Base-by-base conservation (phyloP, 2,113 vertebrate genomes). In the Microtus ochrogaster region DNA sequence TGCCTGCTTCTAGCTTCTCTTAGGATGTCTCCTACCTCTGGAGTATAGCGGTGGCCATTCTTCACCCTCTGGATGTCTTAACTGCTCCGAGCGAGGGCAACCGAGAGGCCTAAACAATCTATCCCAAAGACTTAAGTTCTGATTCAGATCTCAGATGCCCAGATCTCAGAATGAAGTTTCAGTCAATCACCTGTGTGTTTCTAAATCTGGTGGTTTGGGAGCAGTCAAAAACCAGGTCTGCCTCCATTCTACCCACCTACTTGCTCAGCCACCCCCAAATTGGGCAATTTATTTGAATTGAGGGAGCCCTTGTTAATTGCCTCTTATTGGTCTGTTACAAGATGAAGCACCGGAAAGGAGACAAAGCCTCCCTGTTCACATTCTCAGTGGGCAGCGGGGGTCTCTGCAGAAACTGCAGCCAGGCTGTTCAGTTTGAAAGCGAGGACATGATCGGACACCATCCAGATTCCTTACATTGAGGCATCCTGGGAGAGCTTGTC, bases 361-460 rank as follows among this genome's bases (percentile, higher is more conserved):
- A 97, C 97, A 97, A 98, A 97, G 94, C 63, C 77, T 94, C 77
- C 63, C 94, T 96, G 95, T 96, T 97, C 96, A 91, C 89, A 92
- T 81, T 81, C 73, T 96, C 74, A 58, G 88, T 96, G 73, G 94
- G 94, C 92, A 96, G 85, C 90, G 88, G 81, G 91, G 93, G 68
- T 94, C 90, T 97, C 86, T 92, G 82, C 72, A 96, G 91, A 96
- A 90, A 78, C 41, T 65, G 88, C 55, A 73, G 77, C 55, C 26
- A 88, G n/a, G 73, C 78, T 92, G 58, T 94, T 96, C 93, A 94
- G 87, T 95, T 36, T 92, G 65, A 92, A 94, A 96, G 85, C 74
- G 47, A 97, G 78, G 73, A 88, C 70, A 77, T 82, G 96, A 91
- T 96, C 76, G 78, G 84, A 81, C 10, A 83, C 68, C 49, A 89